Conservation (phyloP, 2,113 vertebrate genomes). For the Pterocles orientalis region DNA sequence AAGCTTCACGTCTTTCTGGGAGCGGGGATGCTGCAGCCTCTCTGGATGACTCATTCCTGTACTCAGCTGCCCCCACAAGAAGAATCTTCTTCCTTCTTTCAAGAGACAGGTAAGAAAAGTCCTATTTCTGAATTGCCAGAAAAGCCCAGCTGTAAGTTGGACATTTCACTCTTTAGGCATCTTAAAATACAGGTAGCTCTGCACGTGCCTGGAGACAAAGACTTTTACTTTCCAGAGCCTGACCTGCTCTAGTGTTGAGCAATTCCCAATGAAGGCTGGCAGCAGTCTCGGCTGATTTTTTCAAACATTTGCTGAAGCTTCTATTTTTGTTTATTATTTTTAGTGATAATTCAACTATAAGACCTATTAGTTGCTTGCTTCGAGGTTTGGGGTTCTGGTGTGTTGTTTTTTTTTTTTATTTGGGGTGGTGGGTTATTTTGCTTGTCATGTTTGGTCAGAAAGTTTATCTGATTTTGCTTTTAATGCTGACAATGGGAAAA, state of each 20-base stretch:
- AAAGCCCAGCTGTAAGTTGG: not conserved
- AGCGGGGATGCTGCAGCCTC: not conserved
- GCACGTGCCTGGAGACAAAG: not conserved
- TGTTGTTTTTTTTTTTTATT: too few relatives aligned
- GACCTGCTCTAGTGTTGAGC: not conserved
- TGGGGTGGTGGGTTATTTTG: too few relatives aligned
- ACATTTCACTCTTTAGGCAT: not conserved
- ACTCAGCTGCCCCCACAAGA: accelerated
- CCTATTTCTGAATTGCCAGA: not conserved
- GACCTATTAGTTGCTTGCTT: not conserved
- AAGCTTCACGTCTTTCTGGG: not conserved
- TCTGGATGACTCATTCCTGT: not conserved
- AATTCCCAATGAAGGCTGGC: not conserved
- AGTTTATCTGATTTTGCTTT: not conserved
- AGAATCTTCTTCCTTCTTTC: not conserved
- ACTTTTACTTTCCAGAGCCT: not conserved
- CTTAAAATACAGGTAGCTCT: not conserved
- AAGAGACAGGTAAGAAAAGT: not conserved
- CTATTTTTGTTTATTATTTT: not conserved
- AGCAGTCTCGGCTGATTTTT: not conserved
- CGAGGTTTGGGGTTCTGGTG: not conserved
- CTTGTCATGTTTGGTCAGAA: not conserved
- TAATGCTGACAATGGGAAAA: not conserved
- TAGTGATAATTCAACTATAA: not conserved
- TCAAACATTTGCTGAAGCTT: not conserved